phyloP scores from a whole-genome alignment of 2,797 vertebrate genomes.

The Spatula versicolor region DNA sequence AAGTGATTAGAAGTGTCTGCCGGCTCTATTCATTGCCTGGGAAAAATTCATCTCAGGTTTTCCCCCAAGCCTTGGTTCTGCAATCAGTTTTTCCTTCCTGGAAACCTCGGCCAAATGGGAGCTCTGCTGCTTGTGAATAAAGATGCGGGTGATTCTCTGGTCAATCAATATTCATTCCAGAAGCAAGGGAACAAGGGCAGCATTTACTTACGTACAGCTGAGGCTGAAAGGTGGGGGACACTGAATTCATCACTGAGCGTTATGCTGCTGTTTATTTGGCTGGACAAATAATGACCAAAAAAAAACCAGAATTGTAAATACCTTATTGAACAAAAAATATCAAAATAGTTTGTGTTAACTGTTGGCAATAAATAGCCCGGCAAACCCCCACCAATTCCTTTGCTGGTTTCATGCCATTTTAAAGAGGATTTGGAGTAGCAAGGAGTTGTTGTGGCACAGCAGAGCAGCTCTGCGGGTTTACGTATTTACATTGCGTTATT shows the following conservation, averaged over 20 bases:
- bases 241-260: not conserved
- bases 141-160: not conserved
- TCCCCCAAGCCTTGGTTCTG: not conserved
- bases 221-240: not conserved
- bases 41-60: not conserved
- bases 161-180: not conserved
- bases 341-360: not conserved
- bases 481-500: not conserved
- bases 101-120: not conserved
- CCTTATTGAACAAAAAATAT: not conserved
- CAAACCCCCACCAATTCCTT: not conserved
- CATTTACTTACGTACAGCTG: not conserved
- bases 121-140: not conserved
- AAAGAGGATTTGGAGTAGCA: not conserved
- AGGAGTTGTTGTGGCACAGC: not conserved
- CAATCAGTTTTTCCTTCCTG: not conserved
- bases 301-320: not conserved
- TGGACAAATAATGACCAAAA: not conserved
- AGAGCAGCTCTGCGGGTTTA: not conserved
- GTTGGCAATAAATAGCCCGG: not conserved
- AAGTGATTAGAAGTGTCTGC: rapidly evolving
- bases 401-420: not conserved
- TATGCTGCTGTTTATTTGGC: not conserved
- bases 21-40: not conserved
- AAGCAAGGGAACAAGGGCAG: not conserved